Conservation (phyloP, 2,797 vertebrate genomes). For the Tragelaphus eurycerus region DNA sequence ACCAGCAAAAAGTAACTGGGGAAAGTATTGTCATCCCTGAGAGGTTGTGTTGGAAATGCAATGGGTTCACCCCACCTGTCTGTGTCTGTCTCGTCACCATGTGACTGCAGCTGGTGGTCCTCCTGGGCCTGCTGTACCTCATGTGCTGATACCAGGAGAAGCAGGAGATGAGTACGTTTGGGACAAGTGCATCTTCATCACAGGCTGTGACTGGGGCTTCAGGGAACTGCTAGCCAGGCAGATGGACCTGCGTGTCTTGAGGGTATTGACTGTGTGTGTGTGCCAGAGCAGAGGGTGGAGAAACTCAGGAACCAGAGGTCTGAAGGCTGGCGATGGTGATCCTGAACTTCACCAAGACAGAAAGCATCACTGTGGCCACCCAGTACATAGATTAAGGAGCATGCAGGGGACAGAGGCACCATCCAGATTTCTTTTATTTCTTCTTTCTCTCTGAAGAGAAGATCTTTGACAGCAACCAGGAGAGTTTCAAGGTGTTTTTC, state of each 20-base stretch:
- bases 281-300: slow-evolving; percentile 85
- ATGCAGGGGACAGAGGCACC: background rate
- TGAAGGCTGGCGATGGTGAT: slow-evolving; percentile 12
- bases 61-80: no score
- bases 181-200: background rate
- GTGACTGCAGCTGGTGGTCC: no score
- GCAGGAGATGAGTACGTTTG: slow-evolving; percentile 1
- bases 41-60: no score
- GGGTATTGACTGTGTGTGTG: slow-evolving; percentile 86
- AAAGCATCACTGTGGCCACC: slow-evolving; percentile 55
- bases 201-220: background rate
- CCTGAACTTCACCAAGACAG: slow-evolving; percentile 55
- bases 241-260: slow-evolving; percentile 86
- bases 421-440: background rate
- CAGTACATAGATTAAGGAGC: slow-evolving; percentile 41
- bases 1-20: no score
- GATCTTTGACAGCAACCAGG: background rate
- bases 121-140: no score
- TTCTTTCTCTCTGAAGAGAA: background rate
- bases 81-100: no score
- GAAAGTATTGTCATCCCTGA: no score
- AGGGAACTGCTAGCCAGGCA: slow-evolving; percentile 84
- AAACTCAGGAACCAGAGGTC: slow-evolving; percentile 68
- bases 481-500: no score
- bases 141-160: no score